Evolutionary conservation across 2,797 vertebrate species (phyloP), one percentile per base, ranked within the genome.

Genomic region (Phataginus tetradactyla): DNA sequence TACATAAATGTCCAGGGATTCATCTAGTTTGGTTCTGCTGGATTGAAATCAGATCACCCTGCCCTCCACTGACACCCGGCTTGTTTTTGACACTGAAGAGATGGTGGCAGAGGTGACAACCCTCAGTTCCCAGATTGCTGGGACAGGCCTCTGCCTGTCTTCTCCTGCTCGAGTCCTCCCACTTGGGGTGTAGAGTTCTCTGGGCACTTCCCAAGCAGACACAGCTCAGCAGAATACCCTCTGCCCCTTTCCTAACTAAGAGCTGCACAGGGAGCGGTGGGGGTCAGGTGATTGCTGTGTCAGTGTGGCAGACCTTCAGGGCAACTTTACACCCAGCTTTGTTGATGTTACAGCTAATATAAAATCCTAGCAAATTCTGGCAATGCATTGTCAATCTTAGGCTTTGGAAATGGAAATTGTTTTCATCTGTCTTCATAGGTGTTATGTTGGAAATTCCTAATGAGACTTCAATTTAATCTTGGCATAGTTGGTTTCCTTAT

Each of bases 211-310:
- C 12, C 10, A 63, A 7, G 75, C 37, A 86, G 59, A 42, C 21
- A 12, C 23, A 23, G 4, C 17, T 63, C 61, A 80, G 10, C 1
- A 1, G 45, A 34, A 11, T 27, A 32, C 57, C 18, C 37, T 3
- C 32, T 1, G 18, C 37, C 69, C 20, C 3, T n/a, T 49, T 61
- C 25, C 59, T 68, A 2, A 6, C 39, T 84, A 0, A 68, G 34
- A 91, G 2, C 32, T 1, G 0, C 4, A 3, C 13, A 55, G 34
- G 29, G 23, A 66, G 32, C 3, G 0, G 45, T 0, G 1, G 17
- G 42, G 13, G 18, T 4, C 21, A 27, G 42, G 23, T 53, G 7
- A 2, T 23, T 32, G 27, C n/a, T 86, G 29, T 64, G 21, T 51
- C 57, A 27, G 25, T 64, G 3, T 42, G 57, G 55, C 0, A 5